A percentile compares a stretch with the other conserved stretches of the same genome.
Evolutionary conservation across 1,140 invertebrate genomes (phyloP).

Genomic region (Meloidogyne hapla): DNA sequence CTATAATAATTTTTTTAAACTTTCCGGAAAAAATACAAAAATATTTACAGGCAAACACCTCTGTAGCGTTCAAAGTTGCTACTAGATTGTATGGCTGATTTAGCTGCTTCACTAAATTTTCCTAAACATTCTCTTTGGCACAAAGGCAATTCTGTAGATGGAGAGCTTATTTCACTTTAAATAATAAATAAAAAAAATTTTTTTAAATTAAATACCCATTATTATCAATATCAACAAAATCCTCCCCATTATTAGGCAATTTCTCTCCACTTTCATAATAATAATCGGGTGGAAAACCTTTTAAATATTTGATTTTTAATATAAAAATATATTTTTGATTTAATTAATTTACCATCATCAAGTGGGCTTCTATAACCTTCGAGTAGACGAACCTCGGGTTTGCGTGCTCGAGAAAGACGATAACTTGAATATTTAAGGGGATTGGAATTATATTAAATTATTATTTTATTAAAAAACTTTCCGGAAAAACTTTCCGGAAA

Average conservation of each 20-base stretch:
- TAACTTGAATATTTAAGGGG: neutral
- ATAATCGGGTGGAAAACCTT: slow-evolving; percentile 14
- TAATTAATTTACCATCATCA: slow-evolving; percentile 14
- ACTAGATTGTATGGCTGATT: slow-evolving; percentile 17
- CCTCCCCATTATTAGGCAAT: neutral
- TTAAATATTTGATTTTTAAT: neutral
- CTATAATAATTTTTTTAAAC: slow-evolving; percentile 8
- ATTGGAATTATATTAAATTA: too few species aligned
- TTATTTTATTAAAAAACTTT: neutral
- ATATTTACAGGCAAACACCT: slow-evolving; percentile 26
- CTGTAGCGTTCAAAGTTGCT: slow-evolving; percentile 31
- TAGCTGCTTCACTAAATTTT: slow-evolving; percentile 27
- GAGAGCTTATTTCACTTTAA: neutral
- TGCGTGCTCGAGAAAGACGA: neutral
- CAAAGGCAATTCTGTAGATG: neutral
- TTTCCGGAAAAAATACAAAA: slow-evolving; percentile 6
- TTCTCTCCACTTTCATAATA: neutral
- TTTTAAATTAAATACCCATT: neutral
- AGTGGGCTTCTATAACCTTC: slow-evolving; percentile 21
- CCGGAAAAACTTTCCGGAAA: too few species aligned
- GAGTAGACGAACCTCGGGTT: slow-evolving; percentile 16
- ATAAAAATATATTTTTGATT: neutral
- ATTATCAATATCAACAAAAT: slow-evolving; percentile 2
- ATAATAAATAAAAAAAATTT: neutral
- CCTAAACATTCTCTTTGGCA: slow-evolving; percentile 10